Evolutionary conservation across 2,797 vertebrate species (phyloP).

Genomic region (Sebastes paucispinis): DNA sequence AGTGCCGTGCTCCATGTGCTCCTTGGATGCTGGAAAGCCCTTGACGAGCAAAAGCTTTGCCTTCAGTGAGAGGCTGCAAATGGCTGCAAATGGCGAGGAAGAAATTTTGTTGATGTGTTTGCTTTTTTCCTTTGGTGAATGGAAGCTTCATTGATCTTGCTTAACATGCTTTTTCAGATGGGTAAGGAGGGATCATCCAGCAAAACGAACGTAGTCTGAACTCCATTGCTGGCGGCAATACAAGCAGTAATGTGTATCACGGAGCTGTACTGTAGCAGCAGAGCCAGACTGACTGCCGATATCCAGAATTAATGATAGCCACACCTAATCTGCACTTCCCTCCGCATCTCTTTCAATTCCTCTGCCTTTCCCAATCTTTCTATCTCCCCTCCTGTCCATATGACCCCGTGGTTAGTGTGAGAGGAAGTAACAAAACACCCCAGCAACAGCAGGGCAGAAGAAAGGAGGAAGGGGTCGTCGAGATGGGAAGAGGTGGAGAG

Average conservation of each 20-base stretch:
- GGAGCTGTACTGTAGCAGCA: slow-evolving; percentile 18
- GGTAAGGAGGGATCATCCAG: slow-evolving; percentile 33
- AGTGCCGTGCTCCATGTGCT: neutral
- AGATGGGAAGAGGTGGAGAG: slow-evolving; percentile 12
- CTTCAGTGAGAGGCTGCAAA: slow-evolving; percentile 17
- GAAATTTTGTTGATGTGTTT: slow-evolving; percentile 31
- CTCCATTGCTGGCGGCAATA: slow-evolving; percentile 36
- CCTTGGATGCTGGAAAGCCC: neutral
- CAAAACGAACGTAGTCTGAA: slow-evolving; percentile 27
- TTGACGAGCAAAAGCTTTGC: neutral
- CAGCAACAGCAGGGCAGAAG: slow-evolving; percentile 1
- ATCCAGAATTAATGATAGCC: slow-evolving; percentile 47
- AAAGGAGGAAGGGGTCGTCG: slow-evolving; percentile 3
- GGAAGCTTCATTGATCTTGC: slow-evolving; percentile 33
- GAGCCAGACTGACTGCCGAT: slow-evolving; percentile 43
- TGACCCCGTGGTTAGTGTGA: neutral
- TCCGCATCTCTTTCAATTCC: neutral
- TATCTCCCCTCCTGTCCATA: neutral
- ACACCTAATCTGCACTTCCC: slow-evolving; percentile 17
- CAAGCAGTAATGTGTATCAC: slow-evolving; percentile 37
- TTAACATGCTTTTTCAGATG: slow-evolving; percentile 26
- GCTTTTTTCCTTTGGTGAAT: slow-evolving; percentile 14
- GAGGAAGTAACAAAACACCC: slow-evolving; percentile 22
- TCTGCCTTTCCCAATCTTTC: neutral
- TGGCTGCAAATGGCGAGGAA: slow-evolving; percentile 1